phyloP scores from a whole-genome alignment of 2,888 invertebrate genomes.

The Pinctada fucata region DNA sequence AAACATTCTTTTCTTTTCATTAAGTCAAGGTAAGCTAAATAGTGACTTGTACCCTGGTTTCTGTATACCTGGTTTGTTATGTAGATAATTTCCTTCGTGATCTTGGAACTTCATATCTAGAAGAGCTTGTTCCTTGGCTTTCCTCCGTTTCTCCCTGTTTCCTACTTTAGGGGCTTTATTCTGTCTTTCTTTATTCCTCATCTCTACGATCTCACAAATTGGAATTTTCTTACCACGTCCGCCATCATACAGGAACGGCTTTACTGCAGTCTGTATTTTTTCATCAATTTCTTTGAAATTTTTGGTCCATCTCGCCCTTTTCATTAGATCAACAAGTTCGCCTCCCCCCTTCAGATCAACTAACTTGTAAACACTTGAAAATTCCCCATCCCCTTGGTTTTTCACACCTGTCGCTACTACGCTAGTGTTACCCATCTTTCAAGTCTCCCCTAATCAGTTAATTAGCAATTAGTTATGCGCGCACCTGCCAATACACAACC shows the following conservation, averaged over 20 bases:
- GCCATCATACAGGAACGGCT: slow-evolving; percentile 92
- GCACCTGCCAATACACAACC: slow-evolving; percentile 15
- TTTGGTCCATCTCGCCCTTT: slow-evolving; percentile 70
- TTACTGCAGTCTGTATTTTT: slow-evolving; percentile 89
- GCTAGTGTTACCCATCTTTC: slow-evolving; percentile 65
- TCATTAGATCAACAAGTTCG: slow-evolving; percentile 72
- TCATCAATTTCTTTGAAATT: slow-evolving; percentile 87
- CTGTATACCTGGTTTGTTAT: slow-evolving; percentile 59
- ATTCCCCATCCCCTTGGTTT: slow-evolving; percentile 85
- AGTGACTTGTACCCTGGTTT: background rate
- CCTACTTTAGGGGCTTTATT: slow-evolving; percentile 52
- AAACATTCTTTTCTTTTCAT: no score
- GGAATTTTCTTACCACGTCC: slow-evolving; percentile 95
- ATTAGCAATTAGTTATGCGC: background rate
- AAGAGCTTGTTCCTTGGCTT: slow-evolving; percentile 64
- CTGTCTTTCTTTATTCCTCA: slow-evolving; percentile 74
- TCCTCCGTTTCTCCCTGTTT: slow-evolving; percentile 55
- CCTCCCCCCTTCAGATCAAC: slow-evolving; percentile 94
- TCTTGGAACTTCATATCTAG: slow-evolving; percentile 67
- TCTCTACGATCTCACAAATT: slow-evolving; percentile 90
- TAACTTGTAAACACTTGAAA: slow-evolving; percentile 85
- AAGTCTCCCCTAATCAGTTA: background rate
- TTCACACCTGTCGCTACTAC: slow-evolving; percentile 91
- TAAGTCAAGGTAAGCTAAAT: no score
- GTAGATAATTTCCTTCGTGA: slow-evolving; percentile 58